phyloP scores from a whole-genome alignment of 2,113 vertebrate species.

The Centropus bengalensis region DNA sequence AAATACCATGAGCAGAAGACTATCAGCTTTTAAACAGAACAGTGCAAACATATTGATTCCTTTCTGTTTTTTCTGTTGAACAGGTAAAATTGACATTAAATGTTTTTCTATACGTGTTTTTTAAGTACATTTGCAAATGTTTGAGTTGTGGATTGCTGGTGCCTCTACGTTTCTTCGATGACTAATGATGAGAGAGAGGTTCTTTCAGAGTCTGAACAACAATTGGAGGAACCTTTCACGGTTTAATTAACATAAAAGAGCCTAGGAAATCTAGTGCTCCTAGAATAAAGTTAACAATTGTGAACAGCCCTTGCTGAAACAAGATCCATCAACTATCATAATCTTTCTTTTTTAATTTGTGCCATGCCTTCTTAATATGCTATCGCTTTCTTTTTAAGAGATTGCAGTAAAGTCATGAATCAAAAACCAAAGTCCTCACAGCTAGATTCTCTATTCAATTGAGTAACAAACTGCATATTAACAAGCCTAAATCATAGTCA shows the following conservation, averaged over 20 bases:
- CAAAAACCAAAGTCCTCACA: not conserved
- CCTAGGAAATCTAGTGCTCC: not conserved
- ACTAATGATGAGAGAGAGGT: not conserved
- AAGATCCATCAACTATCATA: not conserved
- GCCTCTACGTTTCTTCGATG: not conserved
- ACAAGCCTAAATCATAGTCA: not conserved
- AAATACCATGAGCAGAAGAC: not conserved
- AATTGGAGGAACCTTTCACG: not conserved
- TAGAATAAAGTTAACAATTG: not conserved
- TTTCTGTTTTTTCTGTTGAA: not conserved
- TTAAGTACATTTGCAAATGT: not conserved
- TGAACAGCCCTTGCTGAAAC: not conserved
- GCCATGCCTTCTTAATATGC: not conserved
- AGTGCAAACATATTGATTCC: not conserved
- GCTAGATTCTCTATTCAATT: not conserved
- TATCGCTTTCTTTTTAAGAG: not conserved
- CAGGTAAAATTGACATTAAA: not conserved
- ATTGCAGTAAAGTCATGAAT: not conserved
- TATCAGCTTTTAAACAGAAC: not conserved
- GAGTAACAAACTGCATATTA: not conserved
- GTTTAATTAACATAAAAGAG: not conserved
- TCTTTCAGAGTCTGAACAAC: not conserved
- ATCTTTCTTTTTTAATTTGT: not conserved
- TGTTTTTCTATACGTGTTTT: not conserved
- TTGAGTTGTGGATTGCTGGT: not conserved